Conservation (phyloP, 2,113 vertebrate genomes). For the Synodontis membranacea region DNA sequence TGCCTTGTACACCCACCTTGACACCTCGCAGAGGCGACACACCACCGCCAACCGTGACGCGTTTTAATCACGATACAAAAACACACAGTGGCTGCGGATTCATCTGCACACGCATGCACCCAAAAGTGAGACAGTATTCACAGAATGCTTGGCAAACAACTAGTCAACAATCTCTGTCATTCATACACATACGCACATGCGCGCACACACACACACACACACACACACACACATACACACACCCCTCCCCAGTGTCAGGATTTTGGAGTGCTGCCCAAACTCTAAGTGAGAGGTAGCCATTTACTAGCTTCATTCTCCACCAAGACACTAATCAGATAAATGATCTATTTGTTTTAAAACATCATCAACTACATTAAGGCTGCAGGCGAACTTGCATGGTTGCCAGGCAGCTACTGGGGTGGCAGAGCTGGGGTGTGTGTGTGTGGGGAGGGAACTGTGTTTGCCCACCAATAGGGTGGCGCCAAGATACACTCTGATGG, state of each 20-base stretch:
- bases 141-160: not conserved
- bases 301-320: conserved; percentile 75
- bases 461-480: conserved; percentile 50
- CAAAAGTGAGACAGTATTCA: conserved; percentile 23
- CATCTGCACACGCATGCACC: conserved; percentile 56
- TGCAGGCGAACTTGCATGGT: conserved; percentile 68
- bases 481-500: conserved; percentile 57
- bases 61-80: conserved; percentile 22
- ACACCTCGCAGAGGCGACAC: conserved; percentile 26
- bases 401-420: conserved; percentile 68
- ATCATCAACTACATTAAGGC: conserved; percentile 81
- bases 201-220: conserved; percentile 28
- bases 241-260: conserved; percentile 18
- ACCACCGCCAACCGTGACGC: not conserved
- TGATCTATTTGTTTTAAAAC: conserved; percentile 91
- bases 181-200: not conserved
- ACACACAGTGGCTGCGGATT: not conserved
- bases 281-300: conserved; percentile 79
- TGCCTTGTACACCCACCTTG: conserved; percentile 5
- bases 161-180: not conserved
- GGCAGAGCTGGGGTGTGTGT: conserved; percentile 19
- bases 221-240: conserved; percentile 30
- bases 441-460: not conserved
- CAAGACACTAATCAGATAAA: conserved; percentile 92
- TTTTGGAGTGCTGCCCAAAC: conserved; percentile 77